A percentile compares a stretch with the other conserved stretches of the same genome.
phyloP scores from a whole-genome alignment of 23 tunicate genomes.

The Ciona savignyi region DNA sequence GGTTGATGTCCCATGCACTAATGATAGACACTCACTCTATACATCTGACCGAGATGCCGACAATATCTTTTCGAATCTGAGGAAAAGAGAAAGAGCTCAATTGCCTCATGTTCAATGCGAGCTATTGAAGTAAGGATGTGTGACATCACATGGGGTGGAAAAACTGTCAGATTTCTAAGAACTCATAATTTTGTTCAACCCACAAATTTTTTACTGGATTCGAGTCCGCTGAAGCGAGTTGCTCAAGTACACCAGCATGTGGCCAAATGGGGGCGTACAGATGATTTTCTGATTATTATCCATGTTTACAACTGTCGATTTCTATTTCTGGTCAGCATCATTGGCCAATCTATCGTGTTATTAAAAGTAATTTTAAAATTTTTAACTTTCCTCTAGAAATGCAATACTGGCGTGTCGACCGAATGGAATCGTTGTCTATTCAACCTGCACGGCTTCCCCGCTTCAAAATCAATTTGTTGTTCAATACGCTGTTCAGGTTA shows the following conservation, averaged over 20 bases:
- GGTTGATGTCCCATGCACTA: constrained; percentile 83
- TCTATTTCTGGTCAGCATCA: no score
- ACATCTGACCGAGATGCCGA: constrained; percentile 18
- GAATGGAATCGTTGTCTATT: constrained; percentile 66
- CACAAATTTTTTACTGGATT: no score
- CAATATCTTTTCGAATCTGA: constrained; percentile 45
- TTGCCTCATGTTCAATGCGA: constrained; percentile 53
- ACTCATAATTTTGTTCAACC: no score
- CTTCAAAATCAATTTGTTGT: constrained; percentile 74
- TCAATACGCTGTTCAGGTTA: constrained; percentile 55
- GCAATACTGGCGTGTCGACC: constrained; percentile 55
- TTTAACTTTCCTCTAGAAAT: constrained; percentile 28
- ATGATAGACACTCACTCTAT: constrained; percentile 55
- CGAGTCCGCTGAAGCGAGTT: no score
- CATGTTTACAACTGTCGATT: no score
- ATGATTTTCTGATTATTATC: no score
- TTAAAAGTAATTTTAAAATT: not conserved
- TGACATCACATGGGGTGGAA: no score
- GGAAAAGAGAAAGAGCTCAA: constrained; percentile 54
- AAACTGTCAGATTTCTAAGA: no score
- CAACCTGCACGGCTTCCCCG: constrained; percentile 65
- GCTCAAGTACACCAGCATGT: no score
- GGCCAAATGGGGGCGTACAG: no score
- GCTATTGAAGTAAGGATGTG: constrained; percentile 41
- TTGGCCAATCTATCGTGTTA: no score